Evolutionary conservation across 2,888 invertebrate genomes (phyloP), one percentile per base, ranked within the genome.

Genomic region (Eristalis intricaria): DNA sequence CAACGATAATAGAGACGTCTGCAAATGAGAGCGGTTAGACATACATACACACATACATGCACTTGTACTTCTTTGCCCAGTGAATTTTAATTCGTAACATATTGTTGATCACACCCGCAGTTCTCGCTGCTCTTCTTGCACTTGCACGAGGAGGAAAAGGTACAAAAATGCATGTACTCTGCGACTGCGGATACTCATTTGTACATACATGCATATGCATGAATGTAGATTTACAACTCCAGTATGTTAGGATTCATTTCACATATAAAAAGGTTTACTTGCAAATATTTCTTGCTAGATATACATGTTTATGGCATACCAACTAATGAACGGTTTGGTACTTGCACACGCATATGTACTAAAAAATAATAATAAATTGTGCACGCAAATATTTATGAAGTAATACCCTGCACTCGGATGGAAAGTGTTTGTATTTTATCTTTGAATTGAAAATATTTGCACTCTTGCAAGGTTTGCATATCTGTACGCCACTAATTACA

Each of bases 91-190:
- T 77, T 64, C 69, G 73, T 71, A 64, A 74, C 77, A 85, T 81
- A 63, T 68, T 77, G 85, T 82, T 85, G 81, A 85, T 85, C 82
- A 85, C 85, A 85, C 82, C 82, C 85, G 85, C 85, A 56, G 70
- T 75, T 65, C 65, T 35, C 75, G 71, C 61, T 58, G 35, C 68
- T 23, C 60, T 80, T 29, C 66, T 70, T 19, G 70, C 81, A 76
- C 71, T 43, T 40, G 58, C 76, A 84, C 63, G 63, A 60, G 71
- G 38, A n/a, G n/a, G 26, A 26, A 80, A 81, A 81, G 70, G 68
- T 66, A 81, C 63, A 71, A 50, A 68, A 40, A 38, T 40, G 50
- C 50, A 50, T 50, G 5, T 19, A 8, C 50, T 7, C 8, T 22
- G 32, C 26, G 32, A 32, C 32, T 32, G 32, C 32, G 32, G 32